These are phyloP conservation scores for Schizothorax lantsangensis DNA, from an alignment of 2,797 vertebrate species.

Conservation along the genomic window DNA sequence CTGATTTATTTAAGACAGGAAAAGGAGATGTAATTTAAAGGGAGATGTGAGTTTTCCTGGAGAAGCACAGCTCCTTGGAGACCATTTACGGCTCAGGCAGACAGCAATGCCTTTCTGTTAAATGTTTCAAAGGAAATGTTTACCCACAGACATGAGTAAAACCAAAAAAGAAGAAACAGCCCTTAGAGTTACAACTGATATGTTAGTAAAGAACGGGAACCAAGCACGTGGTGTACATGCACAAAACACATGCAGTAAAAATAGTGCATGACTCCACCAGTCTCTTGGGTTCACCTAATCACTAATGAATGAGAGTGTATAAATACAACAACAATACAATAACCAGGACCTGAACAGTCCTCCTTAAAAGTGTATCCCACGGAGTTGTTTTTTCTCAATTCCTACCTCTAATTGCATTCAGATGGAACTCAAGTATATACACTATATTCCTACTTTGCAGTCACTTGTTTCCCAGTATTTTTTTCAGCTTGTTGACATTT, in stretches of 20 bases:
- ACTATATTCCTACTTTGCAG: background rate
- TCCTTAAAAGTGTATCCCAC: conserved; percentile 1
- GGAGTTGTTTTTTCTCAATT: background rate
- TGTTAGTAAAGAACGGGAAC: background rate
- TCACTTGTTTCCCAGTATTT: background rate
- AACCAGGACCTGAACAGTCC: background rate
- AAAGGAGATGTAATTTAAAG: conserved; percentile 40
- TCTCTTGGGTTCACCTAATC: background rate
- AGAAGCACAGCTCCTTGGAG: conserved; percentile 49
- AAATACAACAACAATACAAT: conserved; percentile 11
- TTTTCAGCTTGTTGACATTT: no score
- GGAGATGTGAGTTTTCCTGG: conserved; percentile 48
- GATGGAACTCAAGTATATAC: background rate
- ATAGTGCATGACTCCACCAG: background rate
- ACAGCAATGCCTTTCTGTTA: conserved; percentile 32
- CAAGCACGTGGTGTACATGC: background rate
- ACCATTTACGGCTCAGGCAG: conserved; percentile 46
- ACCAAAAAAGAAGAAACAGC: conserved; percentile 28
- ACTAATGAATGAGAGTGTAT: conserved; percentile 28
- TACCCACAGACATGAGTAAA: conserved; percentile 26
- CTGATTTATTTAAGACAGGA: conserved; percentile 63
- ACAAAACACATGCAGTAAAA: background rate
- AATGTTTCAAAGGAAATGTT: conserved; percentile 53
- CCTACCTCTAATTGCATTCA: background rate
- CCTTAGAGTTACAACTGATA: conserved; percentile 38